Evolutionary conservation across 2,797 vertebrate genomes (phyloP).

Genomic region (Linurgus olivaceus): DNA sequence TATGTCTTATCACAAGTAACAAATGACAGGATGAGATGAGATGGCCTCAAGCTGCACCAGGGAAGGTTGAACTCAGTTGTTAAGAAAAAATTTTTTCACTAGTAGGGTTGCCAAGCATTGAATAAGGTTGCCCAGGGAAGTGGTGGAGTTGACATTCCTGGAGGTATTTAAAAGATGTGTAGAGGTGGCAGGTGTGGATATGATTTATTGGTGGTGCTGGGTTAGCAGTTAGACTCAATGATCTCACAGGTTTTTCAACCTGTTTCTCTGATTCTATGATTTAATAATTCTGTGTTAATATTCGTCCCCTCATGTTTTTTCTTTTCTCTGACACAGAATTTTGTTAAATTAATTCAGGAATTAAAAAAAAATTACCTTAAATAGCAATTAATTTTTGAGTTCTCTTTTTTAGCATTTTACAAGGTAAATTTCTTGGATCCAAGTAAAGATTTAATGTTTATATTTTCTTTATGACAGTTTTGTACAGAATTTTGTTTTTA

Average conservation of each 20-base stretch:
- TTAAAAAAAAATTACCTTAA: not conserved
- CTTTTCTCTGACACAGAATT: not conserved
- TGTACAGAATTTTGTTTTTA: slow-evolving; percentile 10
- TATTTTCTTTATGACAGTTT: slow-evolving; percentile 27
- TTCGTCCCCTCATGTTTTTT: not conserved
- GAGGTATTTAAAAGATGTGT: not conserved
- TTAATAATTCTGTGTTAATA: not conserved
- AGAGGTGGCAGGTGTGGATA: not conserved
- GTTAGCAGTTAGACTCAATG: not conserved
- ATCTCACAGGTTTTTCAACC: not conserved
- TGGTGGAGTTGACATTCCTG: not conserved
- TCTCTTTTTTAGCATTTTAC: not conserved
- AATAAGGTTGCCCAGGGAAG: not conserved
- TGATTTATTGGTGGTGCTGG: not conserved
- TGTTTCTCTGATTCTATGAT: not conserved
- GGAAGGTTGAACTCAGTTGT: not conserved
- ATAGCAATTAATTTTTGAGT: slow-evolving; percentile 20
- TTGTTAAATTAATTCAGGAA: not conserved
- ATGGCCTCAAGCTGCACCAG: not conserved
- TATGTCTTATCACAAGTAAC: not conserved
- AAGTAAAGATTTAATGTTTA: slow-evolving; percentile 13
- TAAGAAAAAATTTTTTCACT: not conserved
- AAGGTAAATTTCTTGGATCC: slow-evolving; percentile 3
- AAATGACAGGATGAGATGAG: not conserved
- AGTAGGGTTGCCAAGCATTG: not conserved